phyloP scores from a whole-genome alignment of 2,797 vertebrate genomes.

The Hyperoplus lanceolatus region DNA sequence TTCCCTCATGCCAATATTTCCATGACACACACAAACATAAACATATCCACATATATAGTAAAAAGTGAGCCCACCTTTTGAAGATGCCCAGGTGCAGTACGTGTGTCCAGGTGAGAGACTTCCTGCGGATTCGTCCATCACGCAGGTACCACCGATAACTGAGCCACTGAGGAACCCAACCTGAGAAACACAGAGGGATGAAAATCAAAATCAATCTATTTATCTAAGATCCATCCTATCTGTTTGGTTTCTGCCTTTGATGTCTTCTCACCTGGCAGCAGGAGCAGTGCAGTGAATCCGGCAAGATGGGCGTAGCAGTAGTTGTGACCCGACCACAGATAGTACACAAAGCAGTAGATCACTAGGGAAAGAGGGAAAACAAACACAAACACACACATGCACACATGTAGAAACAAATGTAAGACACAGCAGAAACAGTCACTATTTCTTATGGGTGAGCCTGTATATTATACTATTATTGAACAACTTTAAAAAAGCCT shows the following conservation, averaged over 20 bases:
- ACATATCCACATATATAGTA: background rate
- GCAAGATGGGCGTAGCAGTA: constrained; percentile 85
- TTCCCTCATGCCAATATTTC: background rate
- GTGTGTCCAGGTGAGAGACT: constrained; percentile 84
- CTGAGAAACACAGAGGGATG: constrained; percentile 56
- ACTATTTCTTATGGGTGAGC: too few relatives aligned
- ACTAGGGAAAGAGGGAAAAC: constrained; percentile 75
- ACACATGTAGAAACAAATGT: background rate
- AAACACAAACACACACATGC: background rate
- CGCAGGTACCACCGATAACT: constrained; percentile 89
- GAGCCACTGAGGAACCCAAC: constrained; percentile 86
- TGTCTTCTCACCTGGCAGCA: constrained; percentile 81
- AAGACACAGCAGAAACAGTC: too few relatives aligned
- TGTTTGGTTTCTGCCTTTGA: background rate
- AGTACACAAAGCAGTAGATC: constrained; percentile 83
- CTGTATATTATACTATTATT: too few relatives aligned
- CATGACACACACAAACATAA: background rate
- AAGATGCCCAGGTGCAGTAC: constrained; percentile 91
- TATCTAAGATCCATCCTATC: background rate
- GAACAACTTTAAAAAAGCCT: too few relatives aligned
- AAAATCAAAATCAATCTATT: background rate
- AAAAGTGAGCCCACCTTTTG: constrained; percentile 80
- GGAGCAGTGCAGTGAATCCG: constrained; percentile 82
- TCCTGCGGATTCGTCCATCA: constrained; percentile 76
- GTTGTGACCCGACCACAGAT: constrained; percentile 82